Evolutionary conservation across 2,888 invertebrate species (phyloP), one percentile per base, ranked within the genome.

Genomic region (Metellina segmentata): DNA sequence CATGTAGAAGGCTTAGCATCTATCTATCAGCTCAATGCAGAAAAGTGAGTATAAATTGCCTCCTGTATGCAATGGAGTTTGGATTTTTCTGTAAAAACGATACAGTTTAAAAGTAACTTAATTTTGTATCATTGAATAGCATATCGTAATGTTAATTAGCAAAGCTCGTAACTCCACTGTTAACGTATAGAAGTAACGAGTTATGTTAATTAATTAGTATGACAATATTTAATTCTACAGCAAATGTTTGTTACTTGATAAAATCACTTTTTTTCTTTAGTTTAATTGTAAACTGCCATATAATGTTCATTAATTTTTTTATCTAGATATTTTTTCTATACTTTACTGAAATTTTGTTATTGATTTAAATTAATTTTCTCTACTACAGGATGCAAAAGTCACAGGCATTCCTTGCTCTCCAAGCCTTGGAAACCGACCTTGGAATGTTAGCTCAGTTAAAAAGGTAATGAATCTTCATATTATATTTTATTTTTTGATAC

Each of bases 11-110:
- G 98, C 0, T 96, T 98, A 34, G 97, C 97, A 34, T 97, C 98
- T 19, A 98, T 99, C 91, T 99, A 99, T 95, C 98, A 98, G 94
- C 95, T 99, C 13, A 98, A 98, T 95, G 98, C 98, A 11, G 99
- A 99, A 94, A 98, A 98, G 94, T 95, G 94, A 94, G 94, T 94
- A 16, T 8, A 61, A 61, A 61, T 8, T 34, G 19, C 16, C 48
- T 52, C 9, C 61, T 7, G 16, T 61, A 16, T 61, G 16, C 6
- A 61, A 8, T 61, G 1, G 9, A 61, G 9, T 61, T 61, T 9
- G 5, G 6, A 9, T 61, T 16, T 61, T 16, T 87, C n/a, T 70
- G 34, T 74, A 20, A 74, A 74, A 11, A n/a, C 1, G 0, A 7
- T 13, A n/a, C n/a, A n/a, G 34, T 75, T 5, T 13, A 75, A 20